Evolutionary conservation across 2,797 vertebrate species (phyloP).

Genomic region (Sciurus carolinensis): DNA sequence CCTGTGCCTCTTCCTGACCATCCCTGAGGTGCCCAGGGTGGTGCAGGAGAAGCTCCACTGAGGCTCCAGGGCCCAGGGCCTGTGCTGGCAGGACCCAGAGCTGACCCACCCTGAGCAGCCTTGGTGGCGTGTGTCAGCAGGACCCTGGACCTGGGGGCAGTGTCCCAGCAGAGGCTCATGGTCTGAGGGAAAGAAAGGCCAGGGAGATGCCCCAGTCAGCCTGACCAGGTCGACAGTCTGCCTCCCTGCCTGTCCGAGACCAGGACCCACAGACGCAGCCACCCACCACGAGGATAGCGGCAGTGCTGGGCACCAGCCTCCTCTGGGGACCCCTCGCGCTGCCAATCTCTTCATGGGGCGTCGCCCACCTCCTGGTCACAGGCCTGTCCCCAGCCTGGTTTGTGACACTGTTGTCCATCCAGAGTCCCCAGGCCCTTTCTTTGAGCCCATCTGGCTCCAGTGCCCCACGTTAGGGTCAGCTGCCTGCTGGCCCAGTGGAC

Average conservation of each 20-base stretch:
- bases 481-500: background rate
- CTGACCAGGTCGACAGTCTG: background rate
- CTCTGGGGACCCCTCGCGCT: background rate
- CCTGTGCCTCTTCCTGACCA: background rate
- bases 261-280: background rate
- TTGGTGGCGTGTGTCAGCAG: no score
- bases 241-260: fast-evolving
- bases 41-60: background rate
- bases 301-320: background rate
- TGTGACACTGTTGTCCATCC: background rate
- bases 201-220: no score
- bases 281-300: no score
- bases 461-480: background rate
- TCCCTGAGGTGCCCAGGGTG: background rate
- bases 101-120: background rate
- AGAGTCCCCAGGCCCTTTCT: background rate
- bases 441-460: background rate
- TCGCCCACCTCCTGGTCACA: background rate
- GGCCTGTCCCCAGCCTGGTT: background rate
- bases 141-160: no score
- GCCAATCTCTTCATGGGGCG: background rate
- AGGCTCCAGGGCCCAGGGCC: background rate
- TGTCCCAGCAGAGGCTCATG: no score
- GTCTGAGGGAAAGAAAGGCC: no score
- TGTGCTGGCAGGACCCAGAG: background rate